Evolutionary conservation across 2,113 vertebrate genomes (phyloP).

Genomic region (Scytalopus superciliaris): DNA sequence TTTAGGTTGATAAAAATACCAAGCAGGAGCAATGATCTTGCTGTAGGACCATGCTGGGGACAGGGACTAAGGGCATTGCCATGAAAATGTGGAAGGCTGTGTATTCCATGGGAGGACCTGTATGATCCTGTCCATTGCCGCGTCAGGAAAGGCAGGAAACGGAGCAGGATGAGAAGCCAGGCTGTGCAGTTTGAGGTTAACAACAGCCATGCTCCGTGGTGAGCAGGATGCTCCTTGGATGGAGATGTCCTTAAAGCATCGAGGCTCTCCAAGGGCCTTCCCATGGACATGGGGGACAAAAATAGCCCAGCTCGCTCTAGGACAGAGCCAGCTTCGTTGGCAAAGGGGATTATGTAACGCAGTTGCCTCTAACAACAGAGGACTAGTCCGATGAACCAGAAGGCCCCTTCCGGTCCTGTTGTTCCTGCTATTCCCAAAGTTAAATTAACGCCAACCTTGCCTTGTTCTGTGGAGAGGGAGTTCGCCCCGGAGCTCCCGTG

Average conservation of each 20-base stretch:
- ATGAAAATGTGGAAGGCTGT: background rate
- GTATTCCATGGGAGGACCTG: background rate
- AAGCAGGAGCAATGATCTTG: background rate
- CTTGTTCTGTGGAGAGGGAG: background rate
- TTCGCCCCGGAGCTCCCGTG: background rate
- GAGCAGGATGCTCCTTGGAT: background rate
- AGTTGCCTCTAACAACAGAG: slow-evolving; percentile 36
- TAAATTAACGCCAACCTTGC: slow-evolving; percentile 61
- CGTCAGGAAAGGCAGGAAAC: background rate
- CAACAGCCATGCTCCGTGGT: accelerated
- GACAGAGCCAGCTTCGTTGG: background rate
- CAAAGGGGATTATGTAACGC: slow-evolving; percentile 3
- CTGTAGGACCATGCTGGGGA: background rate
- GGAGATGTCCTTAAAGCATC: background rate
- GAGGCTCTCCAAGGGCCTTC: slow-evolving; percentile 1
- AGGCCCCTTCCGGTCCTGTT: slow-evolving; percentile 47
- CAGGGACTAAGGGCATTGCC: background rate
- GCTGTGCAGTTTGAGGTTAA: background rate
- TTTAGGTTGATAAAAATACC: background rate
- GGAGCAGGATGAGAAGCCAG: background rate
- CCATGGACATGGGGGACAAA: background rate
- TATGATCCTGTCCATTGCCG: background rate
- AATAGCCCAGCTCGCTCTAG: slow-evolving; percentile 40
- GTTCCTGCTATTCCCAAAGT: slow-evolving; percentile 41
- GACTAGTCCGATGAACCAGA: slow-evolving; percentile 62